A percentile compares a stretch with the other conserved stretches of the same genome.
phyloP scores from a whole-genome alignment of 2,888 invertebrate species.

The Nipponacmea schrenckii region DNA sequence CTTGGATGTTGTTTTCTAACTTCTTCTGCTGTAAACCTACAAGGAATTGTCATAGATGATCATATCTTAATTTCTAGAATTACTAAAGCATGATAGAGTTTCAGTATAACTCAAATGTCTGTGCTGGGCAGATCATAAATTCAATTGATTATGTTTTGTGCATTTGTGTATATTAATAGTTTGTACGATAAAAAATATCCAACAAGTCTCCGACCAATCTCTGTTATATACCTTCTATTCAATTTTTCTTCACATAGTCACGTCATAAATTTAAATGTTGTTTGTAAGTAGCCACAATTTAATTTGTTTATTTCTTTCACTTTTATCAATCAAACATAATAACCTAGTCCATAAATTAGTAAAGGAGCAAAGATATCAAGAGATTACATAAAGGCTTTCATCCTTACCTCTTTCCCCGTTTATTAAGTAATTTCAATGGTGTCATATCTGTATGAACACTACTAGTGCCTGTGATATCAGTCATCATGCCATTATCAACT shows the following conservation, averaged over 20 bases:
- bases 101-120: neutral
- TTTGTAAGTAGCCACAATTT: no score
- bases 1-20: conserved; percentile 50
- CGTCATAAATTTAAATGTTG: no score
- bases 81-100: neutral
- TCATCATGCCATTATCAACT: conserved; percentile 36
- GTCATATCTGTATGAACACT: conserved; percentile 47
- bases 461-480: conserved; percentile 27
- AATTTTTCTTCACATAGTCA: no score
- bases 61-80: neutral
- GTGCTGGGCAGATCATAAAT: conserved; percentile 20
- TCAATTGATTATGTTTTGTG: neutral
- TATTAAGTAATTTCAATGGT: conserved; percentile 41
- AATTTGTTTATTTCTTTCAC: no score
- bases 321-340: no score
- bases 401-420: conserved; percentile 37
- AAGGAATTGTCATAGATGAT: conserved; percentile 3
- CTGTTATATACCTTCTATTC: no score
- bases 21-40: conserved; percentile 48
- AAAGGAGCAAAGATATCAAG: no score
- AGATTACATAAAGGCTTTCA: no score
- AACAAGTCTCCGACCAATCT: no score
- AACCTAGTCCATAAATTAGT: neutral
- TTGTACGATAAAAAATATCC: no score
- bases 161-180: no score